Base-by-base conservation (phyloP, 2,888 invertebrate genomes). In the Syrista parreyssii region DNA sequence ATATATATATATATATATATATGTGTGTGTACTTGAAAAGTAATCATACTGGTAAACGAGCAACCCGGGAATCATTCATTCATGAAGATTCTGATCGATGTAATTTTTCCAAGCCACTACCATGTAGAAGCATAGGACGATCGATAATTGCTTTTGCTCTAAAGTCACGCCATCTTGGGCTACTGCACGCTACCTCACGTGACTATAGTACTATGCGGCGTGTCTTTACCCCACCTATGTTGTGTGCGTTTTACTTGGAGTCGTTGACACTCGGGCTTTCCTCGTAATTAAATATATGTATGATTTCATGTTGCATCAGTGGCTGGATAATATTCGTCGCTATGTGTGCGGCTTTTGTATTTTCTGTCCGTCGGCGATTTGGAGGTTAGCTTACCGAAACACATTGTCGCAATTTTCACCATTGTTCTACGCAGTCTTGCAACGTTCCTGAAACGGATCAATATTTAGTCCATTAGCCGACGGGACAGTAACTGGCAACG, bases 201-300 rank as follows among this genome's bases (percentile, higher is more conserved):
- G 55, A 77, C 68, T 74, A 0, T 40, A 40, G 40, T 40, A 40
- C 40, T 12, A 12, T 35, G 12, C 73, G 74, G 77, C 77, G 77
- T 77, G 74, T 74, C 71, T 74, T 33, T 35, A 69, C 40, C 69
- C 75, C 75, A 32, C 34, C 69, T 69, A 68, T 32, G 33, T 68
- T 69, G 74, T 69, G 74, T 34, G 71, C 68, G 75, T 73, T 71
- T 34, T 33, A 69, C 36, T 34, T 23, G 74, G 40, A 75, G 77
- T 77, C 69, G 77, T 77, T 75, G 77, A 75, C 77, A 77, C 75
- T 77, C 75, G 40, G 33, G 30, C 32, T n/a, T 76, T 75, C 68
- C 75, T 31, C 40, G 0, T 73, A 68, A 33, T 34, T 35, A 34
- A 40, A n/a, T 4, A 35, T 75, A 71, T 36, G n/a, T n/a, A 4